Conservation (phyloP, 2,113 vertebrate species). For the Seriola aureovittata region DNA sequence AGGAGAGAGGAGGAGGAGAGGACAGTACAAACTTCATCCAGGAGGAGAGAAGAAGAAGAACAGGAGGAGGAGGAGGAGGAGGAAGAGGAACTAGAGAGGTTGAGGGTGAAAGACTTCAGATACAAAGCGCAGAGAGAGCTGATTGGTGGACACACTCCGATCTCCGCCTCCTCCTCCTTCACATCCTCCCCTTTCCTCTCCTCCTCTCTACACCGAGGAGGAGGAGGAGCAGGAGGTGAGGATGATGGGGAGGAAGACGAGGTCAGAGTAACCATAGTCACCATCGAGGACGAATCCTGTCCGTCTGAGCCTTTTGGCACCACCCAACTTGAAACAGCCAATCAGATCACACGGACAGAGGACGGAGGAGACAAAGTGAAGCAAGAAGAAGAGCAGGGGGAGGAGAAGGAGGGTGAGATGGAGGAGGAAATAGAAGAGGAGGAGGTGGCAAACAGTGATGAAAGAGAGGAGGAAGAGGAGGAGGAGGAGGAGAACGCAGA, state of each 20-base stretch:
- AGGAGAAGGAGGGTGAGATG: background rate
- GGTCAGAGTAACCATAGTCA: slow-evolving; percentile 55
- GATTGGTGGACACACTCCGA: slow-evolving; percentile 31
- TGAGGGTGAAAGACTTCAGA: background rate
- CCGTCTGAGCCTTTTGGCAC: slow-evolving; percentile 54
- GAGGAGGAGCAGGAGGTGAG: background rate
- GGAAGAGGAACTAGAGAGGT: slow-evolving; percentile 5
- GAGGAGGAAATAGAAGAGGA: background rate
- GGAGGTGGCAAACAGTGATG: background rate
- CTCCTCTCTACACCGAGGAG: slow-evolving; percentile 20
- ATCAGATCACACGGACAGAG: background rate
- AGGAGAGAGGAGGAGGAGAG: background rate
- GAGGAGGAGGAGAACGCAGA: background rate
- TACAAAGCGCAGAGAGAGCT: background rate
- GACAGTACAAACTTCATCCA: rapidly evolving
- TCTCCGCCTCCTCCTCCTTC: slow-evolving; percentile 53
- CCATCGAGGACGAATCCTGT: slow-evolving; percentile 67
- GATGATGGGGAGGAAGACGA: slow-evolving; percentile 54
- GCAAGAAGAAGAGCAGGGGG: background rate
- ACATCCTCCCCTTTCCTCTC: slow-evolving; percentile 46
- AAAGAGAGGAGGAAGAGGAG: background rate
- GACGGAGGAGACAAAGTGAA: rapidly evolving
- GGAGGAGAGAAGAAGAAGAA: background rate
- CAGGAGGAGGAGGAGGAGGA: background rate
- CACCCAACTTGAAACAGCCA: slow-evolving; percentile 21